Evolutionary conservation across 2,888 invertebrate genomes (phyloP).

Genomic region (Hypselothyrea guttata): DNA sequence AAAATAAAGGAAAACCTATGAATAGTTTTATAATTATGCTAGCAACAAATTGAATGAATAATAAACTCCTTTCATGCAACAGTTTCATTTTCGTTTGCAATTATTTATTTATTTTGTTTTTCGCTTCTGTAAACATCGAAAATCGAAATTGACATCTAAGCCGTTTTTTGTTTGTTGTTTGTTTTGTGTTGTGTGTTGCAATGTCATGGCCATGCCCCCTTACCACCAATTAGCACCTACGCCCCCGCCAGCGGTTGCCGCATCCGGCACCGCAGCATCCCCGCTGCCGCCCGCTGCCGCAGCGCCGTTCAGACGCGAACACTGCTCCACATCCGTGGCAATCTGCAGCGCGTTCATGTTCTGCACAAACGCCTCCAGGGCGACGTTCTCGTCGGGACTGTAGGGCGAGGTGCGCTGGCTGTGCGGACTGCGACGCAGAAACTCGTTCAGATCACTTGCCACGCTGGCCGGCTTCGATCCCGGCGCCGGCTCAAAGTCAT

Average conservation of each 20-base stretch:
- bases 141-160: conserved; percentile 76
- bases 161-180: conserved; percentile 49
- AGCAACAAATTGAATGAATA: conserved; percentile 60
- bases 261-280: conserved; percentile 46
- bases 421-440: conserved; percentile 82
- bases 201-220: conserved; percentile 53
- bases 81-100: conserved; percentile 53
- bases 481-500: conserved; percentile 90
- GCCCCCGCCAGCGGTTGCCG: conserved; percentile 29
- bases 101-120: conserved; percentile 54
- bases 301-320: conserved; percentile 72
- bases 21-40: conserved; percentile 31
- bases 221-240: conserved; percentile 69
- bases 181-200: conserved; percentile 29
- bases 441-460: conserved; percentile 89
- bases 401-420: conserved; percentile 80
- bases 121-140: conserved; percentile 66
- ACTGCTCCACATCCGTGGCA: conserved; percentile 75
- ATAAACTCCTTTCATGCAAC: conserved; percentile 41
- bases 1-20: conserved; percentile 24
- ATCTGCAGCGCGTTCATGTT: conserved; percentile 80
- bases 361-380: conserved; percentile 80
- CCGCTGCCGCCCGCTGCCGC: conserved; percentile 48
- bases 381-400: conserved; percentile 74
- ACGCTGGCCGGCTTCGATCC: conserved; percentile 83